phyloP scores from a whole-genome alignment of 2,113 vertebrate genomes.

The Pachyramphus minor region DNA sequence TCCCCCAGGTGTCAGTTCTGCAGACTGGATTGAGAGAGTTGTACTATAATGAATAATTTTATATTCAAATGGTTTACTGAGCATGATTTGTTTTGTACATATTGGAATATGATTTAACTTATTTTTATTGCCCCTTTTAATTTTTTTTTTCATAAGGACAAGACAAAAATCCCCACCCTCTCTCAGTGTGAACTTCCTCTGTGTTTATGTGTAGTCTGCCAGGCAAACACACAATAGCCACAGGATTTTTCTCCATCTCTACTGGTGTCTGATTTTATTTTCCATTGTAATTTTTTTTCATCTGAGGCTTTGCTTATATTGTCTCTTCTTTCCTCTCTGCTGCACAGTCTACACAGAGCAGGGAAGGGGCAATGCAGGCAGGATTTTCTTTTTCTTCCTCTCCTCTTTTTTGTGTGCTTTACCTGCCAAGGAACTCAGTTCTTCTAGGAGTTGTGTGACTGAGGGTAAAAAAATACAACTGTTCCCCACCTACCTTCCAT shows the following conservation, averaged over 20 bases:
- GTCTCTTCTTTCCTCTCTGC: neutral
- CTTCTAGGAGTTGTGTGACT: neutral
- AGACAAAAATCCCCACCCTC: neutral
- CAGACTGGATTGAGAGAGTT: slow-evolving; percentile 16
- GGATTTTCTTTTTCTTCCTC: neutral
- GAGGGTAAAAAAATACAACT: neutral
- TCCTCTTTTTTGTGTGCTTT: neutral
- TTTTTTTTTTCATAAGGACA: neutral
- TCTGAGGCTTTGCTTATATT: neutral
- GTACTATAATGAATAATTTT: slow-evolving; percentile 21
- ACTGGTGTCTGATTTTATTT: neutral
- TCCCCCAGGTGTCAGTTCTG: neutral
- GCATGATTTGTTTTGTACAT: slow-evolving; percentile 67
- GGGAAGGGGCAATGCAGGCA: neutral
- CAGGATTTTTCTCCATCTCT: neutral
- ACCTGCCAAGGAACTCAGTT: neutral
- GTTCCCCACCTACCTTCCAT: neutral
- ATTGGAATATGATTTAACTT: slow-evolving; percentile 63
- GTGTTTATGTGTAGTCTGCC: neutral
- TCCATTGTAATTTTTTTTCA: neutral
- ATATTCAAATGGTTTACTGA: slow-evolving; percentile 21
- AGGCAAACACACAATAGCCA: neutral
- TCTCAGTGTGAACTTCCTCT: neutral
- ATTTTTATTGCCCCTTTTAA: slow-evolving; percentile 48
- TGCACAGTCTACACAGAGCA: neutral